phyloP scores from a whole-genome alignment of 2,797 vertebrate species.

The Characodon lateralis region DNA sequence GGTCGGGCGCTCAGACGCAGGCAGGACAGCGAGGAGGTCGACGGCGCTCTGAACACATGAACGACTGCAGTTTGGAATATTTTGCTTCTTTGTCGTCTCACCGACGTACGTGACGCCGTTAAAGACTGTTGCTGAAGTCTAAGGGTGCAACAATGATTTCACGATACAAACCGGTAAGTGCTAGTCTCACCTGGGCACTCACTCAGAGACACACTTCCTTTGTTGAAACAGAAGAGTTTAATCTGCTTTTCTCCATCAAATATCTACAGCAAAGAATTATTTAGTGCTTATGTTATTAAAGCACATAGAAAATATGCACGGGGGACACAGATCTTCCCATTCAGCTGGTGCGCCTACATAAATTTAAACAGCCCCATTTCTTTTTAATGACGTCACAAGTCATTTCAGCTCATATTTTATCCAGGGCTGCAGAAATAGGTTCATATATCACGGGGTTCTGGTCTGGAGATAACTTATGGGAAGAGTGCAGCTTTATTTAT shows the following conservation, averaged over 20 bases:
- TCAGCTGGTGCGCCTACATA: background rate
- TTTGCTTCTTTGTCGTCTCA: background rate
- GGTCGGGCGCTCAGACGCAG: conserved; percentile 22
- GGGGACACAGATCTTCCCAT: background rate
- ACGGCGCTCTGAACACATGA: conserved; percentile 44
- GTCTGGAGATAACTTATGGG: background rate
- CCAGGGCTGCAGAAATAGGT: background rate
- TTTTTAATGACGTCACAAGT: background rate
- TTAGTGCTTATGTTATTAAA: background rate
- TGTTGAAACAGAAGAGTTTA: background rate
- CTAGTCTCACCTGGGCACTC: conserved; percentile 12
- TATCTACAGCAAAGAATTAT: background rate
- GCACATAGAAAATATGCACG: background rate
- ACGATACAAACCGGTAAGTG: conserved; percentile 80
- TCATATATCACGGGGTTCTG: conserved; percentile 13
- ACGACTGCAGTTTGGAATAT: conserved; percentile 2
- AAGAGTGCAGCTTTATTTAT: background rate
- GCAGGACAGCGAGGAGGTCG: conserved; percentile 19
- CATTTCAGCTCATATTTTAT: conserved; percentile 5
- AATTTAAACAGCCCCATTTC: background rate
- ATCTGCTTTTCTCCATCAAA: background rate
- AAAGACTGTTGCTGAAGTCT: conserved; percentile 33
- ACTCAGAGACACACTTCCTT: conserved; percentile 8
- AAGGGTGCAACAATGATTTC: conserved; percentile 69
- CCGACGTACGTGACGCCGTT: conserved; percentile 45